These are phyloP conservation scores for Athrips mouffetella DNA, from an alignment of 2,888 invertebrate species.

Conservation along the genomic window DNA sequence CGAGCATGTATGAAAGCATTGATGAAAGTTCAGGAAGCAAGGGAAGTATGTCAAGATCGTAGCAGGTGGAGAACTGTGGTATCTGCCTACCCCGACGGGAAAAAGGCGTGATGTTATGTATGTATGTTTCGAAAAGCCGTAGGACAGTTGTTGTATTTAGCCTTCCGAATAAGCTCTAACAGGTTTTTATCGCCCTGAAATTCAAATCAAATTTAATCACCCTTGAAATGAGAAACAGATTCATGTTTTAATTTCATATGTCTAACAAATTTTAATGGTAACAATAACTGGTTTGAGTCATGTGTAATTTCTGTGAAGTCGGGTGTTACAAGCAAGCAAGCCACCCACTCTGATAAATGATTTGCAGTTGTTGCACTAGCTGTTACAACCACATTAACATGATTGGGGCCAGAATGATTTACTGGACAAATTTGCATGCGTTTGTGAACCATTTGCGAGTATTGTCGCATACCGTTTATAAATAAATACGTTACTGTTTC, in stretches of 20 bases:
- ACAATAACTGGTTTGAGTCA: background rate
- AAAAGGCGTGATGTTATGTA: too few relatives aligned
- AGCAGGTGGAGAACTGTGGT: too few relatives aligned
- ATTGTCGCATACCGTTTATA: background rate
- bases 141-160: too few relatives aligned
- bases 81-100: too few relatives aligned
- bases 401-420: slow-evolving; percentile 13
- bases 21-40: too few relatives aligned
- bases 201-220: background rate
- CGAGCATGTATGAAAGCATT: too few relatives aligned
- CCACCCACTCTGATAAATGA: slow-evolving; percentile 7
- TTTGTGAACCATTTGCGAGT: slow-evolving; percentile 10
- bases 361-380: slow-evolving; percentile 8
- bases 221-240: background rate
- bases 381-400: slow-evolving; percentile 10
- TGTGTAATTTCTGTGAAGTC: background rate
- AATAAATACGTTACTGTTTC: background rate
- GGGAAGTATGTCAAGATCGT: too few relatives aligned
- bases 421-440: slow-evolving; percentile 16
- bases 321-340: background rate
- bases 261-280: too few relatives aligned
- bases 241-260: background rate
- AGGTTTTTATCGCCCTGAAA: background rate
- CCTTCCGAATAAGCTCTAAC: too few relatives aligned
- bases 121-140: too few relatives aligned